phyloP scores from a whole-genome alignment of 2,888 invertebrate species.

The Pandemis cinnamomeana region DNA sequence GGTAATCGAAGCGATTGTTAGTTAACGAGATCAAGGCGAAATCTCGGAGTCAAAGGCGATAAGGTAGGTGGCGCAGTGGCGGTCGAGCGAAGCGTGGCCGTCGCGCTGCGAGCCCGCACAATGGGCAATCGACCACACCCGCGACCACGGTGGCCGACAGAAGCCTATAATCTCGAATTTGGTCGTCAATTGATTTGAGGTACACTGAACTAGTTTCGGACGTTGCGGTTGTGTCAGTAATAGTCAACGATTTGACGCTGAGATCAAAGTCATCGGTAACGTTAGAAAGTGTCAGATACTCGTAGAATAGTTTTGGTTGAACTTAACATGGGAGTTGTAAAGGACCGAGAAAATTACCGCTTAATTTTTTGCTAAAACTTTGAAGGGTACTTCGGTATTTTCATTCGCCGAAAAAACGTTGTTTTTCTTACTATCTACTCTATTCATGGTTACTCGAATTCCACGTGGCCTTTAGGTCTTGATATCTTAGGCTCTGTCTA shows the following conservation, averaged over 20 bases:
- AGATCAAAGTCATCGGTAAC: neutral
- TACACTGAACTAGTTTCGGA: slow-evolving; percentile 11
- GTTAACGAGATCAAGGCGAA: slow-evolving; percentile 77
- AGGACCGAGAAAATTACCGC: too few relatives aligned
- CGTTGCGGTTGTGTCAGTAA: slow-evolving; percentile 9
- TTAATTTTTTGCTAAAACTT: too few relatives aligned
- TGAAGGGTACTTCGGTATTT: neutral
- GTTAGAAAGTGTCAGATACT: neutral
- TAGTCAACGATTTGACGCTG: neutral
- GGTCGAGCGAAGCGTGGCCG: slow-evolving; percentile 79
- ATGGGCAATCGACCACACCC: slow-evolving; percentile 72
- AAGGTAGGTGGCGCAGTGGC: slow-evolving; percentile 76
- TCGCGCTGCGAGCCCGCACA: slow-evolving; percentile 75
- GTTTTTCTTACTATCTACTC: neutral
- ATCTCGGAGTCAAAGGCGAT: slow-evolving; percentile 64
- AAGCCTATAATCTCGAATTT: slow-evolving; percentile 47
- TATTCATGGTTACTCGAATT: neutral
- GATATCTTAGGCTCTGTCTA: too few relatives aligned
- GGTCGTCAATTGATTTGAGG: slow-evolving; percentile 20
- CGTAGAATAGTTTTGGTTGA: too few relatives aligned
- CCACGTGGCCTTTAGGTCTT: neutral
- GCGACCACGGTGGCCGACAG: slow-evolving; percentile 49
- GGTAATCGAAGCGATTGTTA: slow-evolving; percentile 72
- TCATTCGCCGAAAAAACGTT: neutral
- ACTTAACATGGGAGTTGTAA: too few relatives aligned